Evolutionary conservation across 1,140 invertebrate genomes (phyloP), one percentile per base, ranked within the genome.

Genomic region (Bombus consobrinus): DNA sequence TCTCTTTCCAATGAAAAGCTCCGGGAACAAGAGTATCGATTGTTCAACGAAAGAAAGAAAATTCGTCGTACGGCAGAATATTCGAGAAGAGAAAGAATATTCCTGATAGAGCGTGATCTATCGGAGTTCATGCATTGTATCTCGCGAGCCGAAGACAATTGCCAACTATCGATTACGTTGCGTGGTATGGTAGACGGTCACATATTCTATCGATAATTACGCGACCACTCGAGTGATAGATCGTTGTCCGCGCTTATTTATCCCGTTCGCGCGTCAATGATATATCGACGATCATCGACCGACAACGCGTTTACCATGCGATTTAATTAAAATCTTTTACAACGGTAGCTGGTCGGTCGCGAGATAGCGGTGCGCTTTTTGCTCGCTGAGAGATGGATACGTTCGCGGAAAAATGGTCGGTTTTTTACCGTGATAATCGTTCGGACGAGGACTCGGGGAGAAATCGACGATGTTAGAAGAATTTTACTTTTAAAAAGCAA

Each of bases 241-340:
- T 74, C 59, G 59, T 81, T 81, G 71, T 68, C 43, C 57, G 28
- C 69, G 32, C 32, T 34, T 74, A 73, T 73, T 80, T 64, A 62
- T 72, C 77, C 34, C 43, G 22, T 6, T 25, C 8, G 69, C 22
- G 18, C n/a, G 81, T 10, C 43, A 85, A 71, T 62, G 82, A 84
- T 53, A 57, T 66, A 73, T 81, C 57, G 83, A 41, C 32, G 43
- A 13, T 25, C 39, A 34, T 22, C 66, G 57, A 41, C 71, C 37
- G 86, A 39, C 66, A 28, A 62, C 18, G 39, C 86, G 77, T 59
- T 85, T 73, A 59, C 78, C 77, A 43, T 57, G 41, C 57, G 64
- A 78, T 83, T 87, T 28, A 85, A 85, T 85, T 85, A 68, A 68
- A 80, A 81, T 74, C 76, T 41, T 64, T 79, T 59, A 57, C 77